Base-by-base conservation (phyloP, 2,113 vertebrate species). In the Mirounga angustirostris region DNA sequence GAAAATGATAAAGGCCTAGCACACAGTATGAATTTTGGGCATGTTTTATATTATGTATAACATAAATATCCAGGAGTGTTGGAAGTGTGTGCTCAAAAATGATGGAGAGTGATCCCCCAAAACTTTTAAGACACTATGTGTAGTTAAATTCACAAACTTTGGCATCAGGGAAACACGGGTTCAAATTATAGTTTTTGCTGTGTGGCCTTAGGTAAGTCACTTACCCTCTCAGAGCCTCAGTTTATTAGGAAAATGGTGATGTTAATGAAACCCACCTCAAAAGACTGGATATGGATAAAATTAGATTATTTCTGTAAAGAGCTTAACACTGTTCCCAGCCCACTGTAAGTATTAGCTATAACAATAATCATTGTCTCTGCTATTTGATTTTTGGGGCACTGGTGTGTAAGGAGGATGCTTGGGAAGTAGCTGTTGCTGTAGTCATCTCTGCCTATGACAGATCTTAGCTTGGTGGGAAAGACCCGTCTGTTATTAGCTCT, bases 31-130 rank as follows among this genome's bases (percentile, higher is more conserved):
- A 82, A 87, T 67, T 59, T 85, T 3, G 36, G 79, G 12, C 46
- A 52, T 87, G 50, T 95, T 97, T 91, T 97, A 89, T 79, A 85
- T 86, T n/a, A 14, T 52, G 16, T 84, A 50, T 61, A 93, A 90
- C 52, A 78, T 69, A 95, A 96, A 69, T 84, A 93, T n/a, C 85
- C 40, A 94, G 95, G 81, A 58, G 74, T 33, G 13, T 86, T 74
- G 36, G 59, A 94, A 43, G 40, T 58, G 36, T 18, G 36, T 58
- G 19, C 93, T 93, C 28, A 79, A 91, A 93, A 96, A 83, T 84
- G 56, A 87, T 36, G 61, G 52, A 87, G 24, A 87, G 26, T 61
- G 30, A 91, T 33, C 40, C 12, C 15, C 46, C 16, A 7, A 65
- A 50, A 52, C 63, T 59, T 89, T 67, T 76, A 15, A 95, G 30